Evolutionary conservation across 2,888 invertebrate genomes (phyloP), one percentile per base, ranked within the genome.

Genomic region (Fissipunctia ypsillon): DNA sequence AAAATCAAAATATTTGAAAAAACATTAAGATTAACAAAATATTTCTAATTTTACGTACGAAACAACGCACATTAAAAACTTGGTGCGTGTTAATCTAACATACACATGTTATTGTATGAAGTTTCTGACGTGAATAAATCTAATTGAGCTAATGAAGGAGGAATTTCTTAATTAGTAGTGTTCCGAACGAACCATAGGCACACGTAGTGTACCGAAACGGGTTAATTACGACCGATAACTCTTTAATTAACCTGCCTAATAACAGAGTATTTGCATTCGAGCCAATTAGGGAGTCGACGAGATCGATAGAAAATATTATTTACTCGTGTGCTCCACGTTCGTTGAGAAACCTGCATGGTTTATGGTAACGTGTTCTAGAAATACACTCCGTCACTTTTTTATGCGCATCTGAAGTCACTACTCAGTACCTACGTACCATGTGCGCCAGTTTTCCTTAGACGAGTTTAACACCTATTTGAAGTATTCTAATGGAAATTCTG

Each of bases 181-280:
- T 95, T 94, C 92, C 91, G 91, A 92, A 91, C 91, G 91, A 93
- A 90, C 91, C 91, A 93, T 94, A 94, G 93, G 93, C 93, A 93
- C 91, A 94, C 90, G 92, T 93, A 93, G 92, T 93, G 93, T 94
- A 94, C 95, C 94, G 94, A 94, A 95, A 94, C 95, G 93, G 93
- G 93, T 92, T 95, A 95, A 95, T 95, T 95, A 94, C 93, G 84
- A 88, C 89, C 95, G 94, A 95, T 95, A 95, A 95, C 94, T 96
- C 95, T 95, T 95, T 95, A 95, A 96, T 96, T 95, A 95, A 95
- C 94, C 94, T 94, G 93, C 94, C 94, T 96, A 95, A 95, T 96
- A 95, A 95, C 94, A 94, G 92, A 93, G 95, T 93, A 93, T 95
- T 95, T 95, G 94, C 95, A 95, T 95, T 94, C 89, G 88, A 92